phyloP scores from a whole-genome alignment of 2,797 vertebrate species.

The Poecilia velifera region DNA sequence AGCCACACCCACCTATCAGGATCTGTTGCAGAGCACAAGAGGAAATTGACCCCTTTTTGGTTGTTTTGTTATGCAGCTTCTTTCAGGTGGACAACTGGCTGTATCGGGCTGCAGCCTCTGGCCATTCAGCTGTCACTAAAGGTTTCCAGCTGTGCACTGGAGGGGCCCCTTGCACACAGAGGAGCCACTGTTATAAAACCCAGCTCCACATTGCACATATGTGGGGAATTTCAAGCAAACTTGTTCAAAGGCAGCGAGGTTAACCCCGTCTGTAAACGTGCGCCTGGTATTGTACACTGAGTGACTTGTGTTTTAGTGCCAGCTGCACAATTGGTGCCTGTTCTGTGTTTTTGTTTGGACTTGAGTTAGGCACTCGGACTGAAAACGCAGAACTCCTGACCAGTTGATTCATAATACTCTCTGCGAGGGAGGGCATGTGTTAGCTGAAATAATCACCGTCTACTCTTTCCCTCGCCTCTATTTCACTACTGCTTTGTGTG shows the following conservation, averaged over 20 bases:
- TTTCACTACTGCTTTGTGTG: conserved; percentile 60
- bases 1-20: conserved; percentile 72
- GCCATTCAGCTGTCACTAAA: conserved; percentile 74
- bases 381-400: conserved; percentile 29
- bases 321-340: conserved; percentile 51
- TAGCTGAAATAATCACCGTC: conserved; percentile 63
- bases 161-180: conserved; percentile 67
- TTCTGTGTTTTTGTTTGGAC: conserved; percentile 44
- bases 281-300: conserved; percentile 18
- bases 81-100: conserved; percentile 67
- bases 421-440: conserved; percentile 45
- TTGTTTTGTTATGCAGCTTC: conserved; percentile 19
- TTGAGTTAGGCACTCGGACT: conserved; percentile 43
- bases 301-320: conserved; percentile 6
- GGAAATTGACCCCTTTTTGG: conserved; percentile 31
- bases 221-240: conserved; percentile 80
- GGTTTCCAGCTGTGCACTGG: conserved; percentile 76
- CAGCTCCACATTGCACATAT: conserved; percentile 60
- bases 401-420: conserved; percentile 60
- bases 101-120: conserved; percentile 33
- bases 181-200: conserved; percentile 70
- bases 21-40: conserved; percentile 38
- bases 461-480: conserved; percentile 55
- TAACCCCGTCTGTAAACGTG: conserved; percentile 50
- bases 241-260: conserved; percentile 71